Percentiles rank a stretch among this genome's conserved stretches.
phyloP scores from a whole-genome alignment of 2,888 invertebrate genomes.

The Zhuqinia jingwanae region DNA sequence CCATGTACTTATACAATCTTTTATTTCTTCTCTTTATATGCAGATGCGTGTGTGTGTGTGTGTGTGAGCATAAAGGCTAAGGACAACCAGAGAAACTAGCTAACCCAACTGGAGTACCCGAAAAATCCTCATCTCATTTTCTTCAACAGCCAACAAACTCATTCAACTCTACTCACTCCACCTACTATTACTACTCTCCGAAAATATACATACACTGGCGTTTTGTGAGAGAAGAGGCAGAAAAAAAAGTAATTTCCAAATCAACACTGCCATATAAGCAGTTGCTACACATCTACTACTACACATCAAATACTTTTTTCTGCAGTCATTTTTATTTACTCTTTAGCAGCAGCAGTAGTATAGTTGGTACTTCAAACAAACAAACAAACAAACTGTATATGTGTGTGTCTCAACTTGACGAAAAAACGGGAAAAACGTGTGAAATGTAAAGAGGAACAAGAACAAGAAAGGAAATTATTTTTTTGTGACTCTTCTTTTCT shows the following conservation, averaged over 20 bases:
- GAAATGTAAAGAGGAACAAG: conserved; percentile 1
- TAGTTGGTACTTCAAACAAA: background rate
- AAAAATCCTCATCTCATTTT: background rate
- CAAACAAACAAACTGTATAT: background rate
- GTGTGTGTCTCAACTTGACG: too few relatives aligned
- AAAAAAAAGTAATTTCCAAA: conserved; percentile 59
- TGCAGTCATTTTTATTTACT: conserved; percentile 66
- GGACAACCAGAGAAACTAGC: background rate
- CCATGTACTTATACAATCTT: too few relatives aligned
- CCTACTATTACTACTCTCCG: conserved; percentile 23
- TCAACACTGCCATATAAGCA: conserved; percentile 48
- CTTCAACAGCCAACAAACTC: background rate
- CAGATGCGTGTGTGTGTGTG: too few relatives aligned
- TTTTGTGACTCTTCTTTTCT: conserved; percentile 47
- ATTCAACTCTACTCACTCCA: conserved; percentile 18
- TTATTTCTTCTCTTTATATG: background rate
- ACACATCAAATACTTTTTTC: conserved; percentile 40
- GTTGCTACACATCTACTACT: conserved; percentile 28
- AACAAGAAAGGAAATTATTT: conserved; percentile 62
- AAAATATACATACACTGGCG: conserved; percentile 63
- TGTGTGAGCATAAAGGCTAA: too few relatives aligned
- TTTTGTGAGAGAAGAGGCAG: conserved; percentile 14
- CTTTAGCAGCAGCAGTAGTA: conserved; percentile 18
- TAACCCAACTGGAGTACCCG: background rate
- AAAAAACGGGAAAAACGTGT: background rate